Percentiles rank a stretch among this genome's conserved stretches.
These are phyloP conservation scores for Parascotia fuliginaria DNA, from an alignment of 2,888 invertebrate genomes.

Conservation along the genomic window DNA sequence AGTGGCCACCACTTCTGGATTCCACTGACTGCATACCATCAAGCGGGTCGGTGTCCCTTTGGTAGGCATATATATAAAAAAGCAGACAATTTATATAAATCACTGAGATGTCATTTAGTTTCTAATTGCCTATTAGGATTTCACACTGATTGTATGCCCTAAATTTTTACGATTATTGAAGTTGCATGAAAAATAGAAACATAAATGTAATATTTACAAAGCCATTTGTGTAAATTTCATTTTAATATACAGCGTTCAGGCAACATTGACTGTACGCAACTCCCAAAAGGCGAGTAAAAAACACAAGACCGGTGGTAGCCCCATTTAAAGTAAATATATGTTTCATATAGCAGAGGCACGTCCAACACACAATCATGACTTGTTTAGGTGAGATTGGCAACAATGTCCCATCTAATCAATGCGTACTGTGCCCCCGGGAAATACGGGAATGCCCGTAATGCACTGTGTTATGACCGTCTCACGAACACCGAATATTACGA, in stretches of 20 bases:
- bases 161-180: slow-evolving; percentile 1
- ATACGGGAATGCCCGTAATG: slow-evolving; percentile 25
- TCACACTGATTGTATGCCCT: background rate
- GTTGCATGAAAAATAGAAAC: background rate
- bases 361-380: slow-evolving; percentile 38
- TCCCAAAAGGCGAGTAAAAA: slow-evolving; percentile 10
- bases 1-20: too few relatives aligned
- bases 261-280: background rate
- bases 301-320: slow-evolving; percentile 10
- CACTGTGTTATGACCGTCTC: slow-evolving; percentile 29
- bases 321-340: slow-evolving; percentile 37
- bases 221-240: background rate
- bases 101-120: background rate
- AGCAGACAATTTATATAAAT: too few relatives aligned
- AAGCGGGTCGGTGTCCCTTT: too few relatives aligned
- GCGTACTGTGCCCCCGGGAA: slow-evolving; percentile 43
- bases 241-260: slow-evolving; percentile 1
- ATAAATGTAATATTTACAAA: background rate
- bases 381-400: slow-evolving; percentile 46
- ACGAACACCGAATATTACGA: slow-evolving; percentile 30
- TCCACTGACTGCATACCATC: too few relatives aligned
- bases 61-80: too few relatives aligned
- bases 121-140: background rate
- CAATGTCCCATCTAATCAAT: slow-evolving; percentile 49
- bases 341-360: slow-evolving; percentile 25